A percentile compares a stretch with the other conserved stretches of the same genome.
These are phyloP conservation scores for Corythoichthys intestinalis DNA, from an alignment of 2,113 vertebrate genomes.

Conservation along the genomic window DNA sequence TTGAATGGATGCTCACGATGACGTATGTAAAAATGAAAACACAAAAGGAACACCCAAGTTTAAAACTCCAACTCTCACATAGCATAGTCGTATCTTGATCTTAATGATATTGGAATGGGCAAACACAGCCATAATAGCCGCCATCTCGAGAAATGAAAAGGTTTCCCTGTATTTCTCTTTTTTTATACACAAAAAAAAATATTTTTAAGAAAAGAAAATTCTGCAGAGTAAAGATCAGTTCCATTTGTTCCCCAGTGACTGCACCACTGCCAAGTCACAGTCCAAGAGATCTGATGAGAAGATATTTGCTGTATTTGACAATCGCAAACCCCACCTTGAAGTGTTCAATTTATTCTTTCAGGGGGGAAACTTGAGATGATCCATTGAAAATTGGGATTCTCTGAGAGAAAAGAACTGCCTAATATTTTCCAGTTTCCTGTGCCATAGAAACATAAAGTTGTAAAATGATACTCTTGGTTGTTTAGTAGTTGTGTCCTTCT, in stretches of 20 bases:
- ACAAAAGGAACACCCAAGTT: background rate
- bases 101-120: background rate
- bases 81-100: background rate
- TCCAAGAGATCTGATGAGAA: slow-evolving; percentile 2
- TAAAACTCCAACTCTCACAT: background rate
- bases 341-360: slow-evolving; percentile 6
- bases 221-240: background rate
- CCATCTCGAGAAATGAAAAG: background rate
- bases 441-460: slow-evolving; percentile 52
- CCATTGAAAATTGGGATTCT: slow-evolving; percentile 21
- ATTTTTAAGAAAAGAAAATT: background rate
- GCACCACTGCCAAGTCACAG: slow-evolving; percentile 1
- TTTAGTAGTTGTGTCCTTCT: slow-evolving; percentile 64
- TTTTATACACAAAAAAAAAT: background rate
- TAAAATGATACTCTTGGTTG: slow-evolving; percentile 62
- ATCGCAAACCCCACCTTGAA: slow-evolving; percentile 2
- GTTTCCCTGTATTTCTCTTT: background rate
- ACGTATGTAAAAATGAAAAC: background rate
- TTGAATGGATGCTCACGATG: background rate
- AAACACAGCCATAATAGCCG: background rate
- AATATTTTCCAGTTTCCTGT: slow-evolving; percentile 61
- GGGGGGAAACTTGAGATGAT: slow-evolving; percentile 1
- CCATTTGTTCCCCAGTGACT: background rate
- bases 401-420: slow-evolving; percentile 27
- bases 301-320: slow-evolving; percentile 9